Evolutionary conservation across 92 coral and sea anemone genomes (phyloP), one percentile per base, ranked within the genome.

Genomic region (Siderastrea radians): DNA sequence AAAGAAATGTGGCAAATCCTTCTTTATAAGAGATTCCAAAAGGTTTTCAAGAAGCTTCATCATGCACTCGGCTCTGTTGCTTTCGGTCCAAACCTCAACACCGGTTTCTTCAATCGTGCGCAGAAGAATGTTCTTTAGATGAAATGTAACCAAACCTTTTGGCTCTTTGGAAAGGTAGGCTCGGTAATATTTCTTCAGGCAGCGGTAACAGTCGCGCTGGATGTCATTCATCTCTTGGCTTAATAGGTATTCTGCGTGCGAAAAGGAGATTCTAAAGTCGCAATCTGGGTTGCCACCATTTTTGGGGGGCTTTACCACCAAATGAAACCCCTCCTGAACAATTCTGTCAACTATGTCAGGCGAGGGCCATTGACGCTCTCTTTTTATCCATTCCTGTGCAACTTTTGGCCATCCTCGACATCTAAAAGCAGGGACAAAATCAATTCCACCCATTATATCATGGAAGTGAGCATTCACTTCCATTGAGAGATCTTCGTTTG

Each of bases 341-440:
- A 95, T 80, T 59, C 73, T 90, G 62, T 85, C n/a, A 52, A 95
- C 72, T 49, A 83, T 78, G 10, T 86, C 84, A 8, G 78, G 80
- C 16, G 86, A 77, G 43, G 98, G 98, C 98, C 98, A 95, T 74
- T 75, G 54, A 16, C 98, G 96, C 15, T 53, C 88, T 50, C 98
- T 92, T 69, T 68, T 71, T 17, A 73, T 49, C 98, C 98, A 95
- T 53, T 88, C 87, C 16, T 51, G 11, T 45, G 98, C 91, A 48
- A 78, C 83, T 17, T 44, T 66, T 45, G 98, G 98, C 98, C 98
- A 95, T 14, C 96, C 96, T 3, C 76, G 62, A 49, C 90, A 89
- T 63, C 61, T 90, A 44, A 95, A 79, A 12, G 96, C 96, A 44
- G 96, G 95, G 10, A 95, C 96, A 9, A 93, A 70, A 68, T 95